Evolutionary conservation across 2,113 vertebrate species (phyloP).

Genomic region (Odontophorus gujanensis): DNA sequence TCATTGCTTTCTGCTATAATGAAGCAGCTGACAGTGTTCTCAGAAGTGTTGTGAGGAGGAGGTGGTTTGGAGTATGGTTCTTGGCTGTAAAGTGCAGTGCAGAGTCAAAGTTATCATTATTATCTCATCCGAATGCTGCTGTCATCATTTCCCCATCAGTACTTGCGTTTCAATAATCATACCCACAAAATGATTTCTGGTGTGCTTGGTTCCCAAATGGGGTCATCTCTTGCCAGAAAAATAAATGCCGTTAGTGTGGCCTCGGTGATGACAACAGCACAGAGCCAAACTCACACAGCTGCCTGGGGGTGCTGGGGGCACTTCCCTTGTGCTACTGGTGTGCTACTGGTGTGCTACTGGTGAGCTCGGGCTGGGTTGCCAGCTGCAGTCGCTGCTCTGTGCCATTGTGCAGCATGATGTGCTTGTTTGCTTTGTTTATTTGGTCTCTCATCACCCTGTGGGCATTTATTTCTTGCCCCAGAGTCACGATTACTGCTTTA

Average conservation of each 20-base stretch:
- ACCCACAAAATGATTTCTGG: neutral
- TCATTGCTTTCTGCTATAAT: neutral
- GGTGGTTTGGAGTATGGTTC: neutral
- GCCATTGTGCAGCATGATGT: neutral
- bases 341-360: too few relatives aligned
- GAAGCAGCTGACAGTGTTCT: neutral
- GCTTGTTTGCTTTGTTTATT: conserved; percentile 4
- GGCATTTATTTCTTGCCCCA: conserved; percentile 43
- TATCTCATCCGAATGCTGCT: neutral
- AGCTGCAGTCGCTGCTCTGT: neutral
- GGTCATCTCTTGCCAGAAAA: neutral
- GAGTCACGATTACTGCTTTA: conserved; percentile 31
- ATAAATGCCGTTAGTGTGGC: fast-evolving
- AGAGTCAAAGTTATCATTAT: neutral
- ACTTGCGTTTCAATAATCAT: neutral
- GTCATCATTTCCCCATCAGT: fast-evolving
- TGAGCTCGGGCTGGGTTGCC: neutral
- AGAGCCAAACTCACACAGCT: fast-evolving
- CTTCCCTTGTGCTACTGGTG: neutral
- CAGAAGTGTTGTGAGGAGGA: neutral
- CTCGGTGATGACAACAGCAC: neutral
- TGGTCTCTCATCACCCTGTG: neutral
- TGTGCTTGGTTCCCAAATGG: neutral
- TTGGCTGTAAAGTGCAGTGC: neutral
- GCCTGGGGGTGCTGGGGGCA: neutral